phyloP scores from a whole-genome alignment of 92 coral and sea anemone species.

The Bergia sp. region DNA sequence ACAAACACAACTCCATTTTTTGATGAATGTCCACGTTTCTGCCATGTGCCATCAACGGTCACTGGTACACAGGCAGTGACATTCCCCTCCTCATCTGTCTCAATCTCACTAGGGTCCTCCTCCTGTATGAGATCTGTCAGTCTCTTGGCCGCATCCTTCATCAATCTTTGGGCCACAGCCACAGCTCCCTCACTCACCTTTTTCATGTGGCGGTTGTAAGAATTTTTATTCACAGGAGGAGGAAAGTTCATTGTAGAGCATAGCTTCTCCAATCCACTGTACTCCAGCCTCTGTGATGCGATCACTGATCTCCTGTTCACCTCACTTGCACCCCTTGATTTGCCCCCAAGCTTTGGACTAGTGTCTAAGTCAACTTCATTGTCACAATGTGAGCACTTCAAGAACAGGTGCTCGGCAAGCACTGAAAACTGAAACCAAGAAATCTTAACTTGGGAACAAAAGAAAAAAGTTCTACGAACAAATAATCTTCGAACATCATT shows the following conservation, averaged over 20 bases:
- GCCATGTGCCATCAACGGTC: slow-evolving; percentile 49
- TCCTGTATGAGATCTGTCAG: not conserved
- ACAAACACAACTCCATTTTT: slow-evolving; percentile 55
- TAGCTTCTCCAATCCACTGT: slow-evolving; percentile 46
- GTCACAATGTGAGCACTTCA: slow-evolving; percentile 42
- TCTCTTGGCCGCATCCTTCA: slow-evolving; percentile 3
- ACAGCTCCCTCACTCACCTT: not conserved
- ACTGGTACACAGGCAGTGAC: slow-evolving; percentile 32
- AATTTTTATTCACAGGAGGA: slow-evolving; percentile 58
- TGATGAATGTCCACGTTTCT: slow-evolving; percentile 61
- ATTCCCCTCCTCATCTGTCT: slow-evolving; percentile 31
- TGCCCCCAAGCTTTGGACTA: slow-evolving; percentile 50
- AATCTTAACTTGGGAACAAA: too few species aligned
- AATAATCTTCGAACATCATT: too few species aligned
- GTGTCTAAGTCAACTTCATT: slow-evolving; percentile 52
- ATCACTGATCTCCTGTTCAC: slow-evolving; percentile 62
- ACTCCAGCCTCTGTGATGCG: slow-evolving; percentile 54
- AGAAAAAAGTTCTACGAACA: too few species aligned
- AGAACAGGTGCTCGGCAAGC: slow-evolving; percentile 26
- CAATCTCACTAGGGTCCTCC: not conserved
- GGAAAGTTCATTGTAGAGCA: slow-evolving; percentile 69
- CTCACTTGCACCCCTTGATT: slow-evolving; percentile 60
- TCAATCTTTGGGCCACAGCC: slow-evolving; percentile 16
- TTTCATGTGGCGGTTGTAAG: slow-evolving; percentile 39
- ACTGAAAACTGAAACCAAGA: too few species aligned